A percentile compares a stretch with the other conserved stretches of the same genome.
Conservation (phyloP, 2,888 invertebrate genomes). For the Plagodis pulveraria region DNA sequence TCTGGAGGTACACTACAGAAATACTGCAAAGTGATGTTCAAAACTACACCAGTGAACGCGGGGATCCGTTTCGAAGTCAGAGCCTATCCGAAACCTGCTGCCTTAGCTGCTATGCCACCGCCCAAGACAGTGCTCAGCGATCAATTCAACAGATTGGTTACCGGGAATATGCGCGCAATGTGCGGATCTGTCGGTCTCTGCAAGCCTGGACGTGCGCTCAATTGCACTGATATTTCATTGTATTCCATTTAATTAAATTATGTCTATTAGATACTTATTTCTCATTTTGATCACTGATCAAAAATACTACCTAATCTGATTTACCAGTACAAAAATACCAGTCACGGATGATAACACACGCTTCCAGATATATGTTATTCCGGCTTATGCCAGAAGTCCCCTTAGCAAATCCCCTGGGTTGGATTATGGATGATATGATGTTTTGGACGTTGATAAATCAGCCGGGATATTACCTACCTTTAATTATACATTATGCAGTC, state of each 20-base stretch:
- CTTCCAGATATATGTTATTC: no score
- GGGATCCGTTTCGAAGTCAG: constrained; percentile 45
- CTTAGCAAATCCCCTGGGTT: no score
- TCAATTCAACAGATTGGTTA: constrained; percentile 41
- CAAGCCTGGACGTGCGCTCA: constrained; percentile 4
- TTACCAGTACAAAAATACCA: no score
- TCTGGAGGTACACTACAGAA: constrained; percentile 58
- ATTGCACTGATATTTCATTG: background rate
- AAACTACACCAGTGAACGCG: constrained; percentile 58
- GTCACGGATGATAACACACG: no score
- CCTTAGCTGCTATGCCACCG: constrained; percentile 28
- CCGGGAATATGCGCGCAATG: constrained; percentile 48
- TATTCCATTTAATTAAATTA: background rate
- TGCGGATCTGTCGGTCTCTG: constrained; percentile 28
- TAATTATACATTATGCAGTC: no score
- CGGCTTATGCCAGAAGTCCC: no score
- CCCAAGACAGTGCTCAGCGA: constrained; percentile 32
- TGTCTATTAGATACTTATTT: no score
- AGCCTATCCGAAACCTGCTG: constrained; percentile 33
- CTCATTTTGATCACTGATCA: no score
- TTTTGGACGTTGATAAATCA: no score
- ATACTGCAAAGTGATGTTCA: constrained; percentile 56
- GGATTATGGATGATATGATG: no score
- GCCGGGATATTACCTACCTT: no score
- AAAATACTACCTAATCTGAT: no score